Evolutionary conservation across 1,140 invertebrate species (phyloP).

Genomic region (Coboldia fuscipes): DNA sequence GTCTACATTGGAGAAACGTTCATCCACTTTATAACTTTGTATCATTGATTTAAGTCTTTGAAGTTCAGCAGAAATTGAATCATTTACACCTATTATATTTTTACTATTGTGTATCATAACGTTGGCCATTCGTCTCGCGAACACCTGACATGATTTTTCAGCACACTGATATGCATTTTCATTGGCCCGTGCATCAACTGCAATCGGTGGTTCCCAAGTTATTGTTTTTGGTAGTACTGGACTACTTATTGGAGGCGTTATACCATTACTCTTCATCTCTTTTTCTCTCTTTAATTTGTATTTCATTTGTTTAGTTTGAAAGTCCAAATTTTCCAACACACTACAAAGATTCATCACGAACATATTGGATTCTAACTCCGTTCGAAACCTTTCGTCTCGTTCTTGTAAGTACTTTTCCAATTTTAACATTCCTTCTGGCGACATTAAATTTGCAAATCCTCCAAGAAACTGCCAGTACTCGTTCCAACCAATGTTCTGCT

Average conservation of each 20-base stretch:
- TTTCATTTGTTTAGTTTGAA: neutral
- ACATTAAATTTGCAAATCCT: slow-evolving; percentile 50
- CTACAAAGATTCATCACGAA: slow-evolving; percentile 4
- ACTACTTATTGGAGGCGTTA: neutral
- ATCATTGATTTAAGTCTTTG: slow-evolving; percentile 41
- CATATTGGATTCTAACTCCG: slow-evolving; percentile 2
- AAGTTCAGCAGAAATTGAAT: slow-evolving; percentile 31
- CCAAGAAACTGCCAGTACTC: slow-evolving; percentile 82
- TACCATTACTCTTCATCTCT: too few relatives aligned
- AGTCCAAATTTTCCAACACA: slow-evolving; percentile 6
- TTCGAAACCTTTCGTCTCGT: slow-evolving; percentile 10
- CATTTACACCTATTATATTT: slow-evolving; percentile 16
- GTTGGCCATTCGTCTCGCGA: slow-evolving; percentile 36
- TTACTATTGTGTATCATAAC: slow-evolving; percentile 19
- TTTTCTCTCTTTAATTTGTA: neutral
- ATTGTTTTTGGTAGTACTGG: neutral
- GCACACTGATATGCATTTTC: slow-evolving; percentile 34
- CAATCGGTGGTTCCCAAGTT: neutral
- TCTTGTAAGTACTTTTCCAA: slow-evolving; percentile 52
- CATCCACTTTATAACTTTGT: slow-evolving; percentile 38
- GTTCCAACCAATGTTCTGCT: slow-evolving; percentile 59
- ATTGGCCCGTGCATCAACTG: slow-evolving; percentile 5
- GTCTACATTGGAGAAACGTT: slow-evolving; percentile 31
- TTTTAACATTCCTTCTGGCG: slow-evolving; percentile 40
- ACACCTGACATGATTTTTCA: slow-evolving; percentile 40